Conservation (phyloP, 2,797 vertebrate species). For the Sparidentex hasta region DNA sequence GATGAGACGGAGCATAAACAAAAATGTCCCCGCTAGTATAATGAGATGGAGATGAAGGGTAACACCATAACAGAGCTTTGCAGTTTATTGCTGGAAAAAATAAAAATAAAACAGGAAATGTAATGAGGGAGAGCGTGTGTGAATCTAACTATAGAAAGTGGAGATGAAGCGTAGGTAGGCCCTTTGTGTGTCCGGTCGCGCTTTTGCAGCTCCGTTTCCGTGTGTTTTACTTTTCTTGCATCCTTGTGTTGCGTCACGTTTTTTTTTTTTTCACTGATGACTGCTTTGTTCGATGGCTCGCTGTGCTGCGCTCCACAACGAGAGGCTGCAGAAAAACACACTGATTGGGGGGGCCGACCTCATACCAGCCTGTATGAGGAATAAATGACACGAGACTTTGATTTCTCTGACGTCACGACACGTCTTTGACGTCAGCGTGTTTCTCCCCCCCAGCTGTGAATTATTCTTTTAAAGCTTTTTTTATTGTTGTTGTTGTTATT, state of each 20-base stretch:
- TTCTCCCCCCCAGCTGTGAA: background rate
- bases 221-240: conserved; percentile 14
- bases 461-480: background rate
- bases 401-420: conserved; percentile 29
- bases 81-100: conserved; percentile 43
- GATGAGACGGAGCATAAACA: conserved; percentile 73
- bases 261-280: conserved; percentile 10
- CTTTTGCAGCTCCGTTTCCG: background rate
- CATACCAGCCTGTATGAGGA: background rate
- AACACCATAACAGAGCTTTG: conserved; percentile 35
- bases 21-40: conserved; percentile 66
- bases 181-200: background rate
- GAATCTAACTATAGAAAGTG: conserved; percentile 1
- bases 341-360: conserved; percentile 30
- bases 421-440: conserved; percentile 5
- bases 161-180: background rate
- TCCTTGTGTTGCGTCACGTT: conserved; percentile 4
- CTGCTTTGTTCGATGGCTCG: conserved; percentile 18
- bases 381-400: conserved; percentile 23
- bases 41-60: conserved; percentile 68
- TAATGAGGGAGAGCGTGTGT: background rate
- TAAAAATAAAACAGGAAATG: background rate
- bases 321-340: conserved; percentile 4
- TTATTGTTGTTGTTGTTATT: background rate
- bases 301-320: conserved; percentile 4